phyloP scores from a whole-genome alignment of 2,888 invertebrate genomes.

The Timema cristinae region DNA sequence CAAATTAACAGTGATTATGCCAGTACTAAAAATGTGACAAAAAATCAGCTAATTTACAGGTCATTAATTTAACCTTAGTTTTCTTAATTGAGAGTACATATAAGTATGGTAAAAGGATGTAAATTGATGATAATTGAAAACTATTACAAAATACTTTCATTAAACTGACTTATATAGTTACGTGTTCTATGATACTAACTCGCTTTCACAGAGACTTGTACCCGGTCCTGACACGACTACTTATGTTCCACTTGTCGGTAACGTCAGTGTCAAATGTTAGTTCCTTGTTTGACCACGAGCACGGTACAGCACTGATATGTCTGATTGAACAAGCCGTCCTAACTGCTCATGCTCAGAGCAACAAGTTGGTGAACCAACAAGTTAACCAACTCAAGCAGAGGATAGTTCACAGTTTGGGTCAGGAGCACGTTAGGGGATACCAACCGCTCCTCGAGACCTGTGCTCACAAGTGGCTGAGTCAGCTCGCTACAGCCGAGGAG shows the following conservation, averaged over 20 bases:
- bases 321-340: conserved; percentile 38
- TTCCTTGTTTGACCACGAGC: conserved; percentile 53
- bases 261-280: conserved; percentile 50
- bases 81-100: no score
- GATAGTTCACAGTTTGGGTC: conserved; percentile 3
- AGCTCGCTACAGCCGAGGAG: conserved; percentile 28
- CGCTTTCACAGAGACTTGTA: conserved; percentile 45
- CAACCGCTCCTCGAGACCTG: conserved; percentile 29
- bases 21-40: no score
- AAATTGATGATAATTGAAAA: no score
- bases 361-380: conserved; percentile 13
- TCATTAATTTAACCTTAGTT: no score
- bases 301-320: conserved; percentile 52
- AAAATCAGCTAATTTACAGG: no score
- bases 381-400: neutral
- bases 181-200: no score
- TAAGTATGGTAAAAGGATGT: no score
- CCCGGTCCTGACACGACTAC: conserved; percentile 53
- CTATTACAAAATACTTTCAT: no score
- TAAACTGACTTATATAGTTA: no score
- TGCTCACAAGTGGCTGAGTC: conserved; percentile 38
- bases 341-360: conserved; percentile 35
- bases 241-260: conserved; percentile 57
- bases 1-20: no score
- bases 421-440: conserved; percentile 18